These are phyloP conservation scores for Poecile montanus DNA, from an alignment of 2,797 vertebrate species.

Conservation along the genomic window DNA sequence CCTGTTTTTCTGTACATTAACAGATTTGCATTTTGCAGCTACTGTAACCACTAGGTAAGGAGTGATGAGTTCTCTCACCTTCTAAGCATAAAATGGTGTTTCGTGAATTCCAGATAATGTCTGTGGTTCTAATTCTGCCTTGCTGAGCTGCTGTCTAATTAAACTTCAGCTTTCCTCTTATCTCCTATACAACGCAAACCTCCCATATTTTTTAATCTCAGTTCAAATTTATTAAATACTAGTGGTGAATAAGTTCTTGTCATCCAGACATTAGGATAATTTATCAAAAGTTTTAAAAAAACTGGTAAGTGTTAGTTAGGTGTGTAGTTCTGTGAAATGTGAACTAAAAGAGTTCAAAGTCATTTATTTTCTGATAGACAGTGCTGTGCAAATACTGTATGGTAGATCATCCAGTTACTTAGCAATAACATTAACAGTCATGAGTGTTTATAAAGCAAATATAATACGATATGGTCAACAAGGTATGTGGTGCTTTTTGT, in stretches of 20 bases:
- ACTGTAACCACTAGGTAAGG: not conserved
- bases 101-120: not conserved
- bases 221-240: not conserved
- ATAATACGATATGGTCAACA: constrained; percentile 51
- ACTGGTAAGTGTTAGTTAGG: not conserved
- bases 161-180: not conserved
- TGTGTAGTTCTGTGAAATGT: not conserved
- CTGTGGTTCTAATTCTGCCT: not conserved
- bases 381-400: constrained; percentile 28
- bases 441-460: constrained; percentile 64
- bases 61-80: not conserved
- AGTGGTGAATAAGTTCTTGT: not conserved
- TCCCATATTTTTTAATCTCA: not conserved
- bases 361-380: not conserved
- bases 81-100: not conserved
- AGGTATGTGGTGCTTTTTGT: constrained; percentile 53
- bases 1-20: not conserved
- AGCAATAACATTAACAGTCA: constrained; percentile 52
- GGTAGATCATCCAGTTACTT: constrained; percentile 38
- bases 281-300: not conserved
- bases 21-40: not conserved
- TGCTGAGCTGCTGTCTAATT: not conserved
- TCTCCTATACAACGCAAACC: not conserved
- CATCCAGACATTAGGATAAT: not conserved
- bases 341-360: not conserved